Conservation (phyloP, 1,140 invertebrate genomes). For the Paramacrobiotus metropolitanus region DNA sequence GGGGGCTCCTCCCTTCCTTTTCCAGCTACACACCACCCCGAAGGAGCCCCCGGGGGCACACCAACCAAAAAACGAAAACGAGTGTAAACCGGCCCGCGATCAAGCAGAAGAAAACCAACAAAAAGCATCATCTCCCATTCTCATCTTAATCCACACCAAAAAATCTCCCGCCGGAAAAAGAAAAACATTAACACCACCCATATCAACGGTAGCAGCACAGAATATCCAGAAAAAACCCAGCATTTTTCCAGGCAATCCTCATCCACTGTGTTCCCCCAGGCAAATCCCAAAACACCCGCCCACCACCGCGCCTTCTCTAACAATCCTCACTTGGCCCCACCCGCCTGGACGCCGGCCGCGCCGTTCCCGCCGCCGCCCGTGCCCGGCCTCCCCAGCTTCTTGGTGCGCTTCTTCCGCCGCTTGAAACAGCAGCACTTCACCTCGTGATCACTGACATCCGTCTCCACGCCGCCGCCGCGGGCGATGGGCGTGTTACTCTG, state of each 20-base stretch:
- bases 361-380: too few species aligned
- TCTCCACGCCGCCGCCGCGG: conserved; percentile 15
- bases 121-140: too few species aligned
- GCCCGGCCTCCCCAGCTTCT: too few species aligned
- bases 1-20: too few species aligned
- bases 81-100: too few species aligned
- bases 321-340: not conserved
- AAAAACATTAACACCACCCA: too few species aligned
- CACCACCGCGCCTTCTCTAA: not conserved
- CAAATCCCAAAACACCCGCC: not conserved
- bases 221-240: too few species aligned
- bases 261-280: not conserved
- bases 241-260: too few species aligned
- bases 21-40: not conserved
- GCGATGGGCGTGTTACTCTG: conserved; percentile 90
- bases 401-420: not conserved
- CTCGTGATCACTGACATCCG: not conserved
- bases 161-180: not conserved
- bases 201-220: too few species aligned
- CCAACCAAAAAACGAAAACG: not conserved
- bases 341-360: too few species aligned
- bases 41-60: not conserved
- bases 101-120: too few species aligned
- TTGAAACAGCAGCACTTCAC: conserved; percentile 2
- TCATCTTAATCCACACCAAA: too few species aligned